A percentile compares a stretch with the other conserved stretches of the same genome.
phyloP scores from a whole-genome alignment of 2,113 vertebrate genomes.

The Crotalus helleri region DNA sequence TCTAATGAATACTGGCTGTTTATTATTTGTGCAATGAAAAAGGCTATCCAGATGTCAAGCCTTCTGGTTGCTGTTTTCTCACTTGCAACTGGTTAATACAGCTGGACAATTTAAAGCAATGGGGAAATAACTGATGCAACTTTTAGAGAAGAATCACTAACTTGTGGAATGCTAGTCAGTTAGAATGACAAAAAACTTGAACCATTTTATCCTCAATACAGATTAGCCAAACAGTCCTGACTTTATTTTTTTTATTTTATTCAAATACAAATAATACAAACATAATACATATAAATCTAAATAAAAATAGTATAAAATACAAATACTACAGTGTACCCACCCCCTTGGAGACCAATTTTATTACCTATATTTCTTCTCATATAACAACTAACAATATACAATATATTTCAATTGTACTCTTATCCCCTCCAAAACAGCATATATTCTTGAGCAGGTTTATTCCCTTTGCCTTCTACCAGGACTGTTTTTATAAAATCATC shows the following conservation, averaged over 20 bases:
- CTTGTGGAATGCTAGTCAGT: background rate
- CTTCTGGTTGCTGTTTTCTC: conserved; percentile 1
- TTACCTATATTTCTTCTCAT: no score
- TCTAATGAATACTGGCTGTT: background rate
- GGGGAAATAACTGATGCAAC: background rate
- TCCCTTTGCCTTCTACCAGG: no score
- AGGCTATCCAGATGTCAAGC: background rate
- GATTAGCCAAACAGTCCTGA: background rate
- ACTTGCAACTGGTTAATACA: background rate
- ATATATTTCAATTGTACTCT: no score
- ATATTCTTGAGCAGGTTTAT: no score
- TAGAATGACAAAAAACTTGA: background rate
- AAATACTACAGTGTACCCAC: no score
- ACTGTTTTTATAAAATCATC: no score
- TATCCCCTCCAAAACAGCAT: no score
- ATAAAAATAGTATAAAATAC: no score
- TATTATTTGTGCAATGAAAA: background rate
- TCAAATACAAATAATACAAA: no score
- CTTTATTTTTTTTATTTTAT: background rate
- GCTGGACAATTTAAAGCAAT: background rate
- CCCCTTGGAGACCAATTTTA: no score
- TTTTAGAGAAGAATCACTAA: background rate
- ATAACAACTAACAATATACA: no score
- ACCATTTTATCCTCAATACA: background rate
- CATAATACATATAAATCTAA: no score